Evolutionary conservation across 2,113 vertebrate species (phyloP), one percentile per base, ranked within the genome.

Genomic region (Hipposideros armiger): DNA sequence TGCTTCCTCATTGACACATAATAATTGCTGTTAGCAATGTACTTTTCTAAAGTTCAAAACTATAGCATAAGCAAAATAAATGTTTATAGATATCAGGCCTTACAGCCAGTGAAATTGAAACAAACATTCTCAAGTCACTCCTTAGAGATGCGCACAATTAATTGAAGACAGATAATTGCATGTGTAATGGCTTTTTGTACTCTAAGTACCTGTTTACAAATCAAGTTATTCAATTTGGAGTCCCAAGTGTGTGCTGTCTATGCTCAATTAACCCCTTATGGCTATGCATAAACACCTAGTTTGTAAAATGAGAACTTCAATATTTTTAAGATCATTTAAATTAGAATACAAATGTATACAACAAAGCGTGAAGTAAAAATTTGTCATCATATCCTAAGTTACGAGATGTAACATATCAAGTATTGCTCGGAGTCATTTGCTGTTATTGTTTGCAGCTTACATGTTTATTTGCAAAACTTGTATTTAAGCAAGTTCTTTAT

Each of bases 131-230:
- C 80, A 96, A 94, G 73, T 86, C 1, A 0, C 85, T 97, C 92
- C 92, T 97, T 91, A 95, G 96, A 97, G 96, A 97, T 94, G 45
- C 86, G 82, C 81, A 96, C 95, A 96, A 97, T 94, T 97, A 97
- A 97, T 87, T 95, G 96, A 95, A 97, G 96, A 84, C 92, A 96
- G 95, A 95, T 97, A 97, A 97, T 95, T 97, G 82, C 77, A 92
- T 80, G 82, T 85, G 14, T 97, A 98, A 98, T 98, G 73, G 92
- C 73, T 96, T 96, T 77, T 96, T 95, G 70, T 95, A 91, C 74
- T 90, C 91, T 95, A 96, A 97, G 92, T 95, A 97, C 95, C 92
- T 97, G 93, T 96, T 96, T 97, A 96, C 92, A 96, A 96, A 97
- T 95, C 80, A 95, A 96, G 96, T 92, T 91, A 97, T 96, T 97